Percentiles rank a stretch among this genome's conserved stretches.
These are phyloP conservation scores for Callospermophilus lateralis DNA, from an alignment of 2,113 vertebrate genomes.

Conservation along the genomic window DNA sequence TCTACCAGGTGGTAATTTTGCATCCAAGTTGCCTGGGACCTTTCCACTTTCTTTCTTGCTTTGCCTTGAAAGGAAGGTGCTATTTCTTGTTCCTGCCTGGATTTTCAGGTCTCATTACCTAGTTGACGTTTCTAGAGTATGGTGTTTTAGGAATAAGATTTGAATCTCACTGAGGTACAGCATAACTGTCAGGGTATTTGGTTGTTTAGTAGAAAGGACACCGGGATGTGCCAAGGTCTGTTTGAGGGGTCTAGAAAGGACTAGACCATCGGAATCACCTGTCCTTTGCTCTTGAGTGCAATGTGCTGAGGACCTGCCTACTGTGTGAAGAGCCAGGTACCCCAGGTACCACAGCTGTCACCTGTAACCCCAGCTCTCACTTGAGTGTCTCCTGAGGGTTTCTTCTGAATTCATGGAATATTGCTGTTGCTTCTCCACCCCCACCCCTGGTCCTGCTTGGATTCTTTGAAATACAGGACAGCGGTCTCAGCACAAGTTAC, in stretches of 20 bases:
- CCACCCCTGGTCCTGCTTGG: neutral
- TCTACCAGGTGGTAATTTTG: neutral
- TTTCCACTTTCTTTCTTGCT: slow-evolving; percentile 38
- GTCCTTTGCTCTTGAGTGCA: neutral
- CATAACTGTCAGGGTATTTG: neutral
- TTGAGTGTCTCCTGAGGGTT: neutral
- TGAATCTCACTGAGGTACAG: neutral
- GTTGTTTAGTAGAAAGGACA: neutral
- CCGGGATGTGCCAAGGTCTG: neutral
- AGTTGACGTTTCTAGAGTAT: neutral
- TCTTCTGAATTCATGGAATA: neutral
- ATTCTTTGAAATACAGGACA: neutral
- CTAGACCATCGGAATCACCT: neutral
- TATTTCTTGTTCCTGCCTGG: neutral
- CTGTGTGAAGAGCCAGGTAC: neutral
- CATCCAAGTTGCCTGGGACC: neutral
- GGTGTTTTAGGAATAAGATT: neutral
- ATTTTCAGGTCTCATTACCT: neutral
- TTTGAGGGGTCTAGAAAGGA: neutral
- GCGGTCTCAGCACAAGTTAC: neutral
- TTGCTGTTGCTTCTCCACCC: neutral
- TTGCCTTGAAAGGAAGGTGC: neutral
- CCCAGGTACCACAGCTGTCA: neutral
- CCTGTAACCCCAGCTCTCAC: neutral
- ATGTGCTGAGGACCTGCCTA: neutral